phyloP scores from a whole-genome alignment of 1,140 invertebrate species.

The Triops cancriformis region DNA sequence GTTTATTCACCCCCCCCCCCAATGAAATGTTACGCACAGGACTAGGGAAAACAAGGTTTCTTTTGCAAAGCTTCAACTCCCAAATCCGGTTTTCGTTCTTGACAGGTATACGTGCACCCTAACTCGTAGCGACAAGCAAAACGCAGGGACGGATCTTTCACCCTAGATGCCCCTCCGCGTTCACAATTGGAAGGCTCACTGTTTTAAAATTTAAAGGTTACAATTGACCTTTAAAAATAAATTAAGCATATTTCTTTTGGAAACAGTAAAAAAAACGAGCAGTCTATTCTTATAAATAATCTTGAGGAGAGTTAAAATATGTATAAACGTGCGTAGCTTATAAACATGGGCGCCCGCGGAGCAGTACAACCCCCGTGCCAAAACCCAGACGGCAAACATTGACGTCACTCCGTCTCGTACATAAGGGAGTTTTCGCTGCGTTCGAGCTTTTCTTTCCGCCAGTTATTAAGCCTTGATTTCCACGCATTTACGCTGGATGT shows the following conservation, averaged over 20 bases:
- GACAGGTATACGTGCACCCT: neutral
- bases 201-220: too few relatives aligned
- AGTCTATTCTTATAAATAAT: too few relatives aligned
- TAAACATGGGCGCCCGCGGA: neutral
- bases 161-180: neutral
- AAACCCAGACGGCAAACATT: neutral
- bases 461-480: neutral
- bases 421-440: neutral
- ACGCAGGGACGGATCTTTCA: neutral
- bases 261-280: too few relatives aligned
- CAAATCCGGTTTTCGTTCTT: neutral
- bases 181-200: neutral
- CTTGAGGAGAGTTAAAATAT: too few relatives aligned
- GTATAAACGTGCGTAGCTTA: neutral
- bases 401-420: neutral
- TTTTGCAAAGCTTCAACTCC: too few relatives aligned
- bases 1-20: too few relatives aligned
- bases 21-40: too few relatives aligned
- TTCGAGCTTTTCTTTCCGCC: neutral
- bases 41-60: too few relatives aligned
- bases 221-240: too few relatives aligned
- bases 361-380: neutral
- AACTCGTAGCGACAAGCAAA: neutral
- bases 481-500: neutral
- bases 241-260: too few relatives aligned